phyloP scores from a whole-genome alignment of 92 coral and sea anemone species.

The Hydrozoanthus gracilis region DNA sequence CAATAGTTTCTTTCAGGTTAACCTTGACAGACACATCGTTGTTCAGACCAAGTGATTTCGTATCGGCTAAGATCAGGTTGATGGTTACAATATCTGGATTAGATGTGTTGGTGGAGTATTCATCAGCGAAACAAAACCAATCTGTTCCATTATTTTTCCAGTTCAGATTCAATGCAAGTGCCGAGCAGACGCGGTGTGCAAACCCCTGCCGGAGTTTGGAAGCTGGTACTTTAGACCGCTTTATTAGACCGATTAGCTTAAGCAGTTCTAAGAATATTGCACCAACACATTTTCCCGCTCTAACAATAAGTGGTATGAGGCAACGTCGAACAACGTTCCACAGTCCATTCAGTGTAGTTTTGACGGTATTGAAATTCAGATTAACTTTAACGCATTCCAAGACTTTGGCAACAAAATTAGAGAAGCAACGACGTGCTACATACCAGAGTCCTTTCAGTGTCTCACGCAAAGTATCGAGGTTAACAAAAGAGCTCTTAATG shows the following conservation, averaged over 20 bases:
- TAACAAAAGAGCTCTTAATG: conserved; percentile 58
- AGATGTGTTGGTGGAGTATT: not conserved
- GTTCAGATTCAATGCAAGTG: not conserved
- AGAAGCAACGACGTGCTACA: conserved; percentile 51
- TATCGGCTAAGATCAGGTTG: conserved; percentile 13
- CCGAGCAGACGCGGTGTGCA: conserved; percentile 17
- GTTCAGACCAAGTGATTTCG: not conserved
- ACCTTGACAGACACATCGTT: not conserved
- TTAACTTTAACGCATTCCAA: conserved; percentile 1
- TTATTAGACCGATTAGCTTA: conserved; percentile 4
- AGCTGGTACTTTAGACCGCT: conserved; percentile 42
- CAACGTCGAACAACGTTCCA: too few species aligned
- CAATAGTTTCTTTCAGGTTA: conserved; percentile 1
- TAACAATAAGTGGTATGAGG: too few species aligned
- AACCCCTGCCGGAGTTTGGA: conserved; percentile 24
- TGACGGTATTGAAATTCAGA: too few species aligned
- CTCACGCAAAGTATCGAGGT: conserved; percentile 64
- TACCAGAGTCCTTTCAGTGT: conserved; percentile 76
- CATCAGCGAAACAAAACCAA: not conserved
- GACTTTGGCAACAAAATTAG: not conserved
- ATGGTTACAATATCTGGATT: not conserved
- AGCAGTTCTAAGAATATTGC: conserved; percentile 34
- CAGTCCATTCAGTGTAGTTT: too few species aligned
- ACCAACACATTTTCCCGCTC: not conserved
- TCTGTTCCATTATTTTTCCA: conserved; percentile 6